These are phyloP conservation scores for Carlito syrichta DNA, from an alignment of 2,113 vertebrate species.

Conservation along the genomic window DNA sequence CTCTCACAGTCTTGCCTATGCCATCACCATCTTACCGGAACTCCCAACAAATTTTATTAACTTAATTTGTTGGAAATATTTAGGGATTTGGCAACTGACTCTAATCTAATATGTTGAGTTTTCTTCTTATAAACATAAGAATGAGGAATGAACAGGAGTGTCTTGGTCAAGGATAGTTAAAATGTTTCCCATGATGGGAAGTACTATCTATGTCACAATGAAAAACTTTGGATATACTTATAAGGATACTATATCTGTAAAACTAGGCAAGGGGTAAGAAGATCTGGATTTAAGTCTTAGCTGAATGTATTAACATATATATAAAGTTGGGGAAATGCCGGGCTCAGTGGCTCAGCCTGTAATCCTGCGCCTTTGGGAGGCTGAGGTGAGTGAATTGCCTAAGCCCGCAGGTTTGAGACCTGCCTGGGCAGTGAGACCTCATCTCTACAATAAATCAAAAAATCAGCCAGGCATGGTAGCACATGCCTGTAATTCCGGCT, in stretches of 20 bases:
- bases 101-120: not conserved
- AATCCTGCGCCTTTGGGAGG: too few relatives aligned
- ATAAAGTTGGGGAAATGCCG: too few relatives aligned
- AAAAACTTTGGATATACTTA: not conserved
- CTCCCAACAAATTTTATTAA: constrained; percentile 9
- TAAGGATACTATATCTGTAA: not conserved
- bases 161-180: not conserved
- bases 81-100: constrained; percentile 56
- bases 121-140: not conserved
- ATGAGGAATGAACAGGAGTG: not conserved
- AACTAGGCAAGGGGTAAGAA: not conserved
- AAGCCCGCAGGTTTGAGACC: too few relatives aligned
- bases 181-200: not conserved
- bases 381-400: too few relatives aligned
- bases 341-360: too few relatives aligned
- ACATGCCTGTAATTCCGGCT: too few relatives aligned
- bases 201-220: not conserved
- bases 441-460: too few relatives aligned
- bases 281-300: not conserved
- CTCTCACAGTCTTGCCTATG: too few relatives aligned
- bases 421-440: too few relatives aligned
- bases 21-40: too few relatives aligned
- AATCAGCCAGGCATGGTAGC: too few relatives aligned
- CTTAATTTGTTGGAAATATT: constrained; percentile 28
- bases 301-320: not conserved